Base-by-base conservation (phyloP, 1,140 invertebrate species). In the Nasonia longicornis region DNA sequence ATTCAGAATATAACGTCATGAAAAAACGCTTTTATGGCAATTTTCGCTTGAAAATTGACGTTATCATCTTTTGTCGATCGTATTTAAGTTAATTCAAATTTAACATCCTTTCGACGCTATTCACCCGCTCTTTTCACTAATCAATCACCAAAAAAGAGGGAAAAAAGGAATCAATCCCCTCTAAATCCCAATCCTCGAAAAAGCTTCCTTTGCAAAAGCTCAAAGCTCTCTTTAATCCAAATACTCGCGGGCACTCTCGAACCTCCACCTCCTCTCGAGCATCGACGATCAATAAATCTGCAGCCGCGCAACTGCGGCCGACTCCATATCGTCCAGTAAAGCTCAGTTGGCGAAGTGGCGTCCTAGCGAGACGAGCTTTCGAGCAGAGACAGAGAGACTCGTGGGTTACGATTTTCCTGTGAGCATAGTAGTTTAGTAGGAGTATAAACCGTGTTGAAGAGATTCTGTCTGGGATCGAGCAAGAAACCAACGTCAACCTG, bases 251-350 rank as follows among this genome's bases (percentile, higher is more conserved):
- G 12, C 14, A 4, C 14, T 48, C 52, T 58, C 52, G 52, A 58
- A 58, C 6, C 6, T 58, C 52, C 16, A 58, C 52, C 52, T 58
- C 52, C 52, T n/a, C 52, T n/a, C 6, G 52, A 11, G 20, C 66
- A 69, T 69, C 66, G 66, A 35, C 66, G 66, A 69, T 69, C 66
- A 69, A 69, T 69, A 69, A 69, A 69, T 69, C 66, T n/a, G 66
- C 31, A 20, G 66, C 11, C 26, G 66, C 52, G 52, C 52, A 58
- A 58, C 52, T 58, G 52, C 3, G 16, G 16, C 16, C 16, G 16
- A n/a, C 20, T 58, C 20, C 52, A 58, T 45, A 45, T 58, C 52
- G 52, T 58, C 20, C 52, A 42, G 38, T 42, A 16, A 20, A 58
- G 2, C 20, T 58, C 52, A 58, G 52, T 58, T 58, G 52, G 52